Evolutionary conservation across 2,113 vertebrate genomes (phyloP), one percentile per base, ranked within the genome.

Genomic region (Amphiprion ocellaris): DNA sequence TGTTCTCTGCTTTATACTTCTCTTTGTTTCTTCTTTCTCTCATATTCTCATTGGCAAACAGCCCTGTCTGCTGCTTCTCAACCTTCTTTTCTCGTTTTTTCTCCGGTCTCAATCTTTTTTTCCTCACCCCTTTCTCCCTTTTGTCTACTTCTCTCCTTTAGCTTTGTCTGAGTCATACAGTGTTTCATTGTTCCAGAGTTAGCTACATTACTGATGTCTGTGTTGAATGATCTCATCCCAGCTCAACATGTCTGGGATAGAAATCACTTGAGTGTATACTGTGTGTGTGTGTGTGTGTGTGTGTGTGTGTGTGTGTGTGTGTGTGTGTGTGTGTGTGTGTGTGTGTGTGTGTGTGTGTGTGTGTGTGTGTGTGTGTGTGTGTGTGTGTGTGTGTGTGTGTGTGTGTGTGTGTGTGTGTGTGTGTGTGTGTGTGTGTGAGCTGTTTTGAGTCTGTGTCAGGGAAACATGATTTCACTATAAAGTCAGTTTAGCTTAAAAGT

Each of bases 171-270:
- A 83, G 49, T 89, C 74, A 71, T 26, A 23, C 24, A 60, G 54
- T 0, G 10, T 84, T 74, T 5, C 24, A 70, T 63, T 73, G 77
- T 76, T 78, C 63, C 86, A 82, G 39, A 82, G 72, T 78, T 46
- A 82, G 72, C 76, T 46, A 54, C 76, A 52, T 85, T 74, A 44
- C 62, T 33, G 79, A 69, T 82, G 83, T 87, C 66, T 88, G 50
- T 17, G 64, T 77, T 4, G 39, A 73, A 74, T 83, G 69, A 90
- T 70, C 69, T 90, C 86, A 88, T 81, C 73, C 58, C 55, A 60
- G 59, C 70, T 74, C 84, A 85, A 64, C 67, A 66, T 33, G 77
- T 85, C 87, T 89, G 70, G 52, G 47, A 74, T 70, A 54, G 44
- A 80, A 73, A 24, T 77, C 61, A 21, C 21, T 23, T 4, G 4